Conservation (phyloP, 2,797 vertebrate species). For the Sebastolobus altivelis region DNA sequence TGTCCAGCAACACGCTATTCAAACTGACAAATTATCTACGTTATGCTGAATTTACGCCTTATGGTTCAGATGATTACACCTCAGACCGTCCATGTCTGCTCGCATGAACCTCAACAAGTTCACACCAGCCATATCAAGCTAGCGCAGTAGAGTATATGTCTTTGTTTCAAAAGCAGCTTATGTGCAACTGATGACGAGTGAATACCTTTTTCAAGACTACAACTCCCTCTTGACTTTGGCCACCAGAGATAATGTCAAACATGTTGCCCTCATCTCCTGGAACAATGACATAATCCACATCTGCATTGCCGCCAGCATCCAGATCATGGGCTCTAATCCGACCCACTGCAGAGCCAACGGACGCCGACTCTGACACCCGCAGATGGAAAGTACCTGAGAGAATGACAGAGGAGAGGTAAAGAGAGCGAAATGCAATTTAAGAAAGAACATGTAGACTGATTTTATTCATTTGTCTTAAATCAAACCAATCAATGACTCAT, state of each 20-base stretch:
- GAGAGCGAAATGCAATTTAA: not conserved
- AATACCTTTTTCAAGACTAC: slow-evolving; percentile 91
- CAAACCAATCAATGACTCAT: not conserved
- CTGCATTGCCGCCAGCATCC: slow-evolving; percentile 90
- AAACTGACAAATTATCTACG: not conserved
- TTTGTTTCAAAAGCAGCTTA: not conserved
- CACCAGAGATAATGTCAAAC: slow-evolving; percentile 90
- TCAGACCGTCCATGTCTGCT: not conserved
- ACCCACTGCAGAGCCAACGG: slow-evolving; percentile 89
- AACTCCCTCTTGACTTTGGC: slow-evolving; percentile 89
- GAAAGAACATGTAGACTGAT: not conserved
- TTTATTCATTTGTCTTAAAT: not conserved
- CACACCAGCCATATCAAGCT: not conserved
- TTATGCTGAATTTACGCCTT: too few species aligned
- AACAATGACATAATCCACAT: slow-evolving; percentile 92
- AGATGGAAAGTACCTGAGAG: slow-evolving; percentile 64
- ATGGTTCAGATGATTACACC: too few species aligned
- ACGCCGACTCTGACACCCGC: slow-evolving; percentile 84
- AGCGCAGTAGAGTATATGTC: not conserved
- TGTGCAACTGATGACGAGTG: not conserved
- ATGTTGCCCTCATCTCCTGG: slow-evolving; percentile 92
- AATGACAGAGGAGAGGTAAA: not conserved
- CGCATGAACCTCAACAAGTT: not conserved
- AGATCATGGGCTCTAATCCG: slow-evolving; percentile 91
- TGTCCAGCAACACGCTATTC: not conserved